A percentile compares a stretch with the other conserved stretches of the same genome.
Conservation (phyloP, 1,140 invertebrate genomes). For the Heliconius eleuchia region DNA sequence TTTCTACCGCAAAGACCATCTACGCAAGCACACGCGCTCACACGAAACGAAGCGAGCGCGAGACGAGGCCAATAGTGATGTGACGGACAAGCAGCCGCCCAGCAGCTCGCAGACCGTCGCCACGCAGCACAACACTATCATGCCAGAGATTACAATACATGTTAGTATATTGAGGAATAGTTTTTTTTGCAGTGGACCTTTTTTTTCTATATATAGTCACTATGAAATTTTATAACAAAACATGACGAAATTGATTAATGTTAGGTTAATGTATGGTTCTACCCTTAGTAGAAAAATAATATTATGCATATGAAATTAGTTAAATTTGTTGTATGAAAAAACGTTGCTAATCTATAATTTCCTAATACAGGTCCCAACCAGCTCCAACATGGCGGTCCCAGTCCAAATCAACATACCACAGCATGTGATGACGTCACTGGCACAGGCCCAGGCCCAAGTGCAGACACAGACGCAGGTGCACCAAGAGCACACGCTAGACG, state of each 20-base stretch:
- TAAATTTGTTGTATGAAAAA: no score
- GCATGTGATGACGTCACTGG: conserved; percentile 72
- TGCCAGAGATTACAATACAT: conserved; percentile 82
- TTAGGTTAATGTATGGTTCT: no score
- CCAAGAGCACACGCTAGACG: conserved; percentile 51
- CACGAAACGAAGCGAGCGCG: conserved; percentile 87
- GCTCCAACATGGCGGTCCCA: conserved; percentile 64
- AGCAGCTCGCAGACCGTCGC: conserved; percentile 45
- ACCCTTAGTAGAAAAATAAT: no score
- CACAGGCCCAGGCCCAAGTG: conserved; percentile 51
- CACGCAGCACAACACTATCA: conserved; percentile 32
- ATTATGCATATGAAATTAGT: no score
- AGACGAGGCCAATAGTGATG: conserved; percentile 81
- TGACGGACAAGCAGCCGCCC: conserved; percentile 47
- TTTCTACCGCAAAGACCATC: conserved; percentile 92
- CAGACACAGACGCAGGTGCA: conserved; percentile 51
- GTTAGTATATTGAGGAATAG: conserved; percentile 50
- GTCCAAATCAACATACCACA: conserved; percentile 79
- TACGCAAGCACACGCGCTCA: conserved; percentile 88
- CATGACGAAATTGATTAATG: no score
- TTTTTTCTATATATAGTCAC: no score
- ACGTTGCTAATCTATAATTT: neutral
- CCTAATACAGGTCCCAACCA: conserved; percentile 68
- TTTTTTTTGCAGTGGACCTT: no score
- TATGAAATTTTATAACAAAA: no score